These are phyloP conservation scores for Harpegnathos saltator DNA, from an alignment of 1,140 invertebrate species.

Conservation along the genomic window DNA sequence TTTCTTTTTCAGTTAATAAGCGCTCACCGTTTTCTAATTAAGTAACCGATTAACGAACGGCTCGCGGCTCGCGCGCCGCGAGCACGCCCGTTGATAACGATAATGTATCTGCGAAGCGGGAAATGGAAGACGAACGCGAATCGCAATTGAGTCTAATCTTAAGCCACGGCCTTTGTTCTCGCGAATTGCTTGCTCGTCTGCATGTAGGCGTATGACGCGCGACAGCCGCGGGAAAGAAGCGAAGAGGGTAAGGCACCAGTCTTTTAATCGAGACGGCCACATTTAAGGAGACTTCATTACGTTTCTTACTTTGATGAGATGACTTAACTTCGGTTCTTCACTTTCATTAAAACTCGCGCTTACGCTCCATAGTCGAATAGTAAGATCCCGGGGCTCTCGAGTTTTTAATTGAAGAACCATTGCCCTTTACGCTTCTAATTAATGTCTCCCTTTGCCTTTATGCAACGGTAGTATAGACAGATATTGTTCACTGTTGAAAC, in stretches of 20 bases:
- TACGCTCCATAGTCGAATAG: conserved; percentile 51
- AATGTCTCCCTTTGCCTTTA: conserved; percentile 33
- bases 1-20: conserved; percentile 53
- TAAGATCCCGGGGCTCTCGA: conserved; percentile 52
- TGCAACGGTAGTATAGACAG: background rate
- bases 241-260: background rate
- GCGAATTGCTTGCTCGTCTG: conserved; percentile 27
- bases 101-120: conserved; percentile 31
- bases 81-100: conserved; percentile 1
- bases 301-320: conserved; percentile 63
- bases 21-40: conserved; percentile 57
- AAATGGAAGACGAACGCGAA: no score
- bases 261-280: conserved; percentile 56
- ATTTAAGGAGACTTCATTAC: conserved; percentile 66
- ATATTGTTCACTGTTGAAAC: background rate
- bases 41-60: conserved; percentile 20
- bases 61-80: background rate
- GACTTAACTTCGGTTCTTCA: conserved; percentile 64
- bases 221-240: conserved; percentile 37
- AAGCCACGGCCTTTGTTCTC: conserved; percentile 35
- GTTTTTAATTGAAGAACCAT: conserved; percentile 67
- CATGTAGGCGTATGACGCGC: conserved; percentile 45
- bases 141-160: conserved; percentile 44
- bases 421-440: conserved; percentile 54
- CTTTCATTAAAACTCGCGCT: conserved; percentile 63